Base-by-base conservation (phyloP, 2,797 vertebrate species). In the Euphonia xanthogaster region DNA sequence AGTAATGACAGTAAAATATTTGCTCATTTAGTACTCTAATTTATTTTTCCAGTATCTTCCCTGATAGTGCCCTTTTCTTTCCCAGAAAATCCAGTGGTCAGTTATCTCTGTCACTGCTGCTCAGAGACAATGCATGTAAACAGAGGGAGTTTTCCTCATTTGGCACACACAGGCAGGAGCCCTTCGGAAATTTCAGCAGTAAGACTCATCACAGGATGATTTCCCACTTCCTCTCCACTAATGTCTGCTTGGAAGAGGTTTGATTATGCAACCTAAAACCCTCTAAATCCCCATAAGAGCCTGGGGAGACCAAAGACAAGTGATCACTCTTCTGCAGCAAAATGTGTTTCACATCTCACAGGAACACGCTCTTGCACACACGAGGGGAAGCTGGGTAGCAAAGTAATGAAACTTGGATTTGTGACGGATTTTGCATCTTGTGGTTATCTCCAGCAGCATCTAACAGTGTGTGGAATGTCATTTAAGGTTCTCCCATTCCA, bases 1-100 rank as follows among this genome's bases (percentile, higher is more conserved):
- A 70, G 66, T 35, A 94, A 92, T 70, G 72, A 91, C 58, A 80
- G 77, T 81, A 89, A 77, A 94, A 81, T 90, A 94, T 93, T 96
- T 93, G 58, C 84, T 95, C 96, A 70, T 84, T 97, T 94, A 73
- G 47, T 74, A 58, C 77, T 89, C 73, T 95, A 96, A 96, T 88
- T 93, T 86, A 86, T 93, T 95, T 93, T 93, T 93, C 87, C 79
- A 81, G 79, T 65, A 75, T 51, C 86, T 94, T 90, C 88, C 50
- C 65, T 30, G 68, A 51, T 70, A 80, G 84, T 83, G 66, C 51
- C 76, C 30, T 51, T 93, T 87, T 70, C 81, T 63, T 94, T 88
- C 83, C 94, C 65, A 78, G 83, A 83, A 93, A 83, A 51, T 7
- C 60, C 71, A 66, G 39, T 40, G 81, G 71, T 96, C 83, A 90